Evolutionary conservation across 2,797 vertebrate genomes (phyloP).

Genomic region (Pantherophis vulpinus): DNA sequence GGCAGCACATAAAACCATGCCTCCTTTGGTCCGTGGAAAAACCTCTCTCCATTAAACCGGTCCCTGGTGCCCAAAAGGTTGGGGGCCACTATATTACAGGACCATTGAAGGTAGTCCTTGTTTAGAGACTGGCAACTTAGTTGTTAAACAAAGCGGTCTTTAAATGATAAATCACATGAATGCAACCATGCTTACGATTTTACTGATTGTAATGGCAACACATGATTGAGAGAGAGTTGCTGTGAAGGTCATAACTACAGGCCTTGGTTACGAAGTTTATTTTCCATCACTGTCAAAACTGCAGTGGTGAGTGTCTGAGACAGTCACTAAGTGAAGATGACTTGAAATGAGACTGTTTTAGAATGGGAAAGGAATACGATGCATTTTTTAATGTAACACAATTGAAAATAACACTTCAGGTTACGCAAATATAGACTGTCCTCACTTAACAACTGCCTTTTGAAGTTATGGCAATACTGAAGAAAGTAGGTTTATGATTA

Average conservation of each 20-base stretch:
- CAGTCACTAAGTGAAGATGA: neutral
- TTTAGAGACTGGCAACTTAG: neutral
- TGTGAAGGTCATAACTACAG: neutral
- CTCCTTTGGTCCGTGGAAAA: neutral
- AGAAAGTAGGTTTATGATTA: neutral
- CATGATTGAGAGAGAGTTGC: neutral
- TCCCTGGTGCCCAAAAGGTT: neutral
- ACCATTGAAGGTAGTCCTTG: neutral
- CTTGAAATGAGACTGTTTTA: neutral
- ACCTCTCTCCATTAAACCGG: neutral
- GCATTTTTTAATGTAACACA: neutral
- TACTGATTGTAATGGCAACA: neutral
- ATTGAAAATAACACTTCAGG: neutral
- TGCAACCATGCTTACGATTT: neutral
- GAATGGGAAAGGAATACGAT: neutral
- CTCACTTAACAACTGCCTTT: neutral
- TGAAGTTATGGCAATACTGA: neutral
- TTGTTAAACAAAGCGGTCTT: neutral
- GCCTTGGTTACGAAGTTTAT: neutral
- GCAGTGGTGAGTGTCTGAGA: neutral
- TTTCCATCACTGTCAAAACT: neutral
- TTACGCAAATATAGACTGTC: neutral
- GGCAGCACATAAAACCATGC: no score
- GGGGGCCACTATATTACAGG: neutral
- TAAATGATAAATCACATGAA: neutral